Base-by-base conservation (phyloP, 1,140 invertebrate species). In the Bombus balteatus region DNA sequence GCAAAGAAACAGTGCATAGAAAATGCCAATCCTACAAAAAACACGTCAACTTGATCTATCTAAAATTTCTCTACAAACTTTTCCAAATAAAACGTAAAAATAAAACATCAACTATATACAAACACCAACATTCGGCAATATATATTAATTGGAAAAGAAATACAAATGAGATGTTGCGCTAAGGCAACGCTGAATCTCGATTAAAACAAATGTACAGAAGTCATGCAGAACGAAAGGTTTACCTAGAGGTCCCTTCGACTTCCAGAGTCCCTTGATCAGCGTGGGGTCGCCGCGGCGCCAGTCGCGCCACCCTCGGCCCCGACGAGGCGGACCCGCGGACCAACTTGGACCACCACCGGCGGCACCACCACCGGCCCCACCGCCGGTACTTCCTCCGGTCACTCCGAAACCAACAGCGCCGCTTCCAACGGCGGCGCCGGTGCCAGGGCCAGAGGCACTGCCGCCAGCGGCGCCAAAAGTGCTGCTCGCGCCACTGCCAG, bases 201-300 rank as follows among this genome's bases (percentile, higher is more conserved):
- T 15, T 25, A 22, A 73, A 18, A 47, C 15, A 32, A 2, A 25
- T 13, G 37, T 18, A 53, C 5, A 8, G 25, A 18, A 71, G n/a
- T 32, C 9, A 32, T n/a, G 15, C 9, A 53, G 34, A 71, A 41
- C 13, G 3, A 6, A 57, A 15, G 34, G 4, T 43, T 84, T 97
- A 93, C 97, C 97, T 87, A 97, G 95, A 59, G 96, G 96, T 62
- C 94, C 94, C 88, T 93, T 94, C 71, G 93, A 92, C 94, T 97
- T 97, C 97, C 96, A 97, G 65, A 97, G 95, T 71, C 96, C 96
- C 94, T 97, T 97, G 94, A 97, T 96, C 83, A 97, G 95, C 47
- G 96, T 96, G 32, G 96, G 97, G 92, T 97, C 97, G 62, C 96
- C 96, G 68, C 96, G 95, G 83, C 96, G 94, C 96, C 96, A 97